Evolutionary conservation across 92 coral and sea anemone species (phyloP), one percentile per base, ranked within the genome.

Genomic region (Hydrozoanthus gracilis): DNA sequence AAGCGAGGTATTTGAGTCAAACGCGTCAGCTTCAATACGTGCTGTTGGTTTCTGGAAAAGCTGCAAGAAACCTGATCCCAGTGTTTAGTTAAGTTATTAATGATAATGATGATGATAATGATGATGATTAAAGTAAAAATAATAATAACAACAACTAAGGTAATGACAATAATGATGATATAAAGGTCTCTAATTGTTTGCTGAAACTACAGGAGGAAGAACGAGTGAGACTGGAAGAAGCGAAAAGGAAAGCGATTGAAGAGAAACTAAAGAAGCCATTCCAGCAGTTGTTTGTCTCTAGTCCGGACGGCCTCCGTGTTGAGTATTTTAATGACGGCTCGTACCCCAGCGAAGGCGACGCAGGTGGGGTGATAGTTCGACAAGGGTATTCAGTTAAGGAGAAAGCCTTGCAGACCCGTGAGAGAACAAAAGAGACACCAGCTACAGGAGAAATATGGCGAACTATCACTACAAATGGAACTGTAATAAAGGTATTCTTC

Each of bases 231-330:
- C 90, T 76, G 52, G 94, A 91, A 27, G 94, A 91, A 91, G 95
- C 91, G 45, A 87, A 61, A 18, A 76, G 77, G 76, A 90, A 76
- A 47, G 94, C 93, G 2, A 95, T 85, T 56, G 93, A 94, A 45
- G 96, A 93, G 75, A 87, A 86, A 9, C 70, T 70, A 13, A 91
- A 83, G 64, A 95, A 95, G 55, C 96, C 98, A 10, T 95, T 95
- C 69, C 98, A 96, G 77, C 89, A 88, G 86, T 82, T 95, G 73
- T 96, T 89, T 89, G 91, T 93, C 83, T 92, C 98, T 48, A 95
- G 96, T 71, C 99, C 98, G 11, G 98, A 95, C 77, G 99, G 99
- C 44, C 92, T 95, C 46, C 99, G 95, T 73, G 88, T 95, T 20
- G 96, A 95, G 80, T 95, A 91, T 78, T 88, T 92, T 14, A 96